Conservation (phyloP, 2,797 vertebrate species). For the Scyliorhinus canicula region DNA sequence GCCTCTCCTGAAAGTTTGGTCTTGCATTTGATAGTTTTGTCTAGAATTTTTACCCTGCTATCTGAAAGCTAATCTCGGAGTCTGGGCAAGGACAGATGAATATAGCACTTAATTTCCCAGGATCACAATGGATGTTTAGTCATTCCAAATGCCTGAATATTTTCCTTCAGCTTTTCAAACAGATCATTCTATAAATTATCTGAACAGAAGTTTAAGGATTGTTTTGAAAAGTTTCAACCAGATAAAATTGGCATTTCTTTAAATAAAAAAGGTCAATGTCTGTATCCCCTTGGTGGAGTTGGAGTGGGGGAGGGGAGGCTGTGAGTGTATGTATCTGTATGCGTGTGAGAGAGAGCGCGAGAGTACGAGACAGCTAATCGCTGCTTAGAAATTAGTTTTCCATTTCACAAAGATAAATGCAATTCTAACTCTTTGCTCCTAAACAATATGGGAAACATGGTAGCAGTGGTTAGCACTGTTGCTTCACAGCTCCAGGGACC, state of each 20-base stretch:
- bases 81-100: neutral
- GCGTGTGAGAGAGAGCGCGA: neutral
- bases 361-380: neutral
- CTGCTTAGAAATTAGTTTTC: neutral
- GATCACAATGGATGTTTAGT: too few relatives aligned
- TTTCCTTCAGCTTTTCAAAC: neutral
- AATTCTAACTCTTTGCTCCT: too few relatives aligned
- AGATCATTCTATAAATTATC: neutral
- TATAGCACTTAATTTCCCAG: neutral
- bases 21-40: neutral
- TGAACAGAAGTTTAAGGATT: neutral
- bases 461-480: too few relatives aligned
- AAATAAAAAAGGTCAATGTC: too few relatives aligned
- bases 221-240: neutral
- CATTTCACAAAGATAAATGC: too few relatives aligned
- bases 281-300: too few relatives aligned
- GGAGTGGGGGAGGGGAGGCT: too few relatives aligned
- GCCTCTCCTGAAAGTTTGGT: neutral
- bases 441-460: too few relatives aligned
- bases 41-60: neutral
- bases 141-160: neutral
- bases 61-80: too few relatives aligned
- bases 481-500: too few relatives aligned
- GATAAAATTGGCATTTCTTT: neutral
- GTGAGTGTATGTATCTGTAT: too few relatives aligned